Base-by-base conservation (phyloP, 2,113 vertebrate genomes). In the Cyanocitta stelleri region DNA sequence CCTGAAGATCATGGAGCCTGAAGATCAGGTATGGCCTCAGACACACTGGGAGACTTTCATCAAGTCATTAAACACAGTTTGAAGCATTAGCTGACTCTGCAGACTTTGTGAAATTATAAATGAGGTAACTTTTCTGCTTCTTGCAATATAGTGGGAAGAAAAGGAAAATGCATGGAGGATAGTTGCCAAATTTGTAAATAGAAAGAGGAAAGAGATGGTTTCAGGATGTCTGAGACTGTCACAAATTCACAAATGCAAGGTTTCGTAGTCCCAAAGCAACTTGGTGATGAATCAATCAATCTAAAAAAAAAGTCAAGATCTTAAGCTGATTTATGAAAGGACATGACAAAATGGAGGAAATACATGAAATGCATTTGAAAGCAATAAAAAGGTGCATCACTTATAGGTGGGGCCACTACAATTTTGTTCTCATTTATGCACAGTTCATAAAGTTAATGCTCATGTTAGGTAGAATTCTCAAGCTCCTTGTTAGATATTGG, bases 381-480 rank as follows among this genome's bases (percentile, higher is more conserved):
- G 1, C 8, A 62, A 33, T 52, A 9, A 64, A 62, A 29, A 17
- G 3, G 4, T 49, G 1, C 3, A n/a, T 59, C 18, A 24, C 4
- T 71, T 13, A 4, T 35, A 55, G 6, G 4, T n/a, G 17, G 3
- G 10, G 1, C 55, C 3, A 9, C 26, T 56, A n/a, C 4, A 39
- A 6, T 59, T 79, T 74, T 75, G 8, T 58, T 94, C 10, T 43
- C 43, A 48, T 18, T 82, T 18, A 20, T 44, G 13, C 22, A 30
- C 7, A 6, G 4, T 49, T 89, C 27, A 22, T 73, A n/a, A 82
- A 32, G 27, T 71, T 82, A 68, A 49, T 64, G 46, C 4, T 5
- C 29, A 33, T 5, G 2, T 30, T 49, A 59, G 3, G 16, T 55
- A n/a, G 16, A n/a, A 81, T 29, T 30, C 56, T 44, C 19, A 48